phyloP scores from a whole-genome alignment of 1,140 invertebrate genomes.

The Pararge aegeria region DNA sequence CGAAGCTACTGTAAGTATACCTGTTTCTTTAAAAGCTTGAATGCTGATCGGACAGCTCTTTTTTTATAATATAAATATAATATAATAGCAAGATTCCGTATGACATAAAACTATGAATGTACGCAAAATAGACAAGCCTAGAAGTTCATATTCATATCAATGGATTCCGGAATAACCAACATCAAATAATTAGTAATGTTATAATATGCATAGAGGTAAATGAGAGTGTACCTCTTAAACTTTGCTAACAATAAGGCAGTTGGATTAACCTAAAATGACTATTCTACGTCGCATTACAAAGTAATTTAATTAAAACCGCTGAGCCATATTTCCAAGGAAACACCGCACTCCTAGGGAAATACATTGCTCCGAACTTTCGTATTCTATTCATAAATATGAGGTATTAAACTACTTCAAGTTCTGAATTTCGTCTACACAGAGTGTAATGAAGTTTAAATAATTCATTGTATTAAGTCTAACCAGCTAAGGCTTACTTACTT shows the following conservation, averaged over 20 bases:
- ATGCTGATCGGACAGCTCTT: no score
- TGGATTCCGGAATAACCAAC: no score
- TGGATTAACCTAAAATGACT: conserved; percentile 1
- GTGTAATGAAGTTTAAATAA: conserved; percentile 47
- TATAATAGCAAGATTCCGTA: no score
- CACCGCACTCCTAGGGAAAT: conserved; percentile 7
- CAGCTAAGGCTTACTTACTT: neutral
- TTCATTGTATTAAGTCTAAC: conserved; percentile 30
- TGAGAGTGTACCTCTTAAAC: neutral
- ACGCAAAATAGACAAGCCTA: no score
- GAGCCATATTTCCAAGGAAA: conserved; percentile 1
- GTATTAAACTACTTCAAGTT: conserved; percentile 16
- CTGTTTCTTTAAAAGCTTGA: no score
- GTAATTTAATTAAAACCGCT: conserved; percentile 21
- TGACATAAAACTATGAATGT: no score
- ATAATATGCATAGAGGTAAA: no score
- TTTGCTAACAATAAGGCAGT: neutral
- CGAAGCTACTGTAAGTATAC: no score
- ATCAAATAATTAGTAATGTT: no score
- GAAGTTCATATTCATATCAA: no score
- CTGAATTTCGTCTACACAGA: conserved; percentile 18
- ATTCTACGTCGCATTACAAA: conserved; percentile 10
- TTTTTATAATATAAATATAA: no score
- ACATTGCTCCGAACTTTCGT: conserved; percentile 14
- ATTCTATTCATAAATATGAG: conserved; percentile 22